Base-by-base conservation (phyloP, 2,113 vertebrate genomes). In the Triplophysa rosa region DNA sequence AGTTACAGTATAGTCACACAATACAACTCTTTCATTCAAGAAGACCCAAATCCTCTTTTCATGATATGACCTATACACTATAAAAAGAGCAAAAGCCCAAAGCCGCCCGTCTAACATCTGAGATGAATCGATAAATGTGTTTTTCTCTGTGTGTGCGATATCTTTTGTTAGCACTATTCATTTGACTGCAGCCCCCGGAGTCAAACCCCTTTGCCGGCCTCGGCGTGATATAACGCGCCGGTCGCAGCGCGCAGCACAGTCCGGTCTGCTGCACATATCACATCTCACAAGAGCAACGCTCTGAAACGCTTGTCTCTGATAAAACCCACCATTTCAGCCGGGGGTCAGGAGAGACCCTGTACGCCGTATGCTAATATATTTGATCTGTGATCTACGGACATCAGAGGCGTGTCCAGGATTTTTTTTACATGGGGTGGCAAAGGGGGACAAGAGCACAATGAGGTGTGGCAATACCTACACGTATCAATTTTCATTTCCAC, bases 221-320 rank as follows among this genome's bases (percentile, higher is more conserved):
- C 52, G 37, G 69, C 69, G 7, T 13, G 69, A 54, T 19, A 49
- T 29, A 29, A 29, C 7, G 33, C 17, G 1, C 45, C 14, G 23
- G 13, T 8, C 67, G 1, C 21, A 42, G 12, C 45, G 47, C 66
- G 13, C 66, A 26, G 67, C 45, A 26, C 67, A 19, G 26, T 26
- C 45, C 23, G 45, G 4, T 23, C 8, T 24, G 45, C 67, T 5
- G 23, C 21, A 69, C 49, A 59, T 72, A 23, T 42, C 69, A 26
- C 40, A 67, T 67, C 65, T 67, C 65, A 68, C 42, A 26, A 23
- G 12, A 24, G 69, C 29, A 13, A 29, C 29, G 24, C 68, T 70
- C 49, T n/a, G 49, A 56, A 70, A 56, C 17, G 26, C 49, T 33
- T 40, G 54, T 42, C n/a, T 14, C 33, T 72, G 69, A 72, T 72